phyloP scores from a whole-genome alignment of 1,140 invertebrate species.

The Heliothis subflexa region DNA sequence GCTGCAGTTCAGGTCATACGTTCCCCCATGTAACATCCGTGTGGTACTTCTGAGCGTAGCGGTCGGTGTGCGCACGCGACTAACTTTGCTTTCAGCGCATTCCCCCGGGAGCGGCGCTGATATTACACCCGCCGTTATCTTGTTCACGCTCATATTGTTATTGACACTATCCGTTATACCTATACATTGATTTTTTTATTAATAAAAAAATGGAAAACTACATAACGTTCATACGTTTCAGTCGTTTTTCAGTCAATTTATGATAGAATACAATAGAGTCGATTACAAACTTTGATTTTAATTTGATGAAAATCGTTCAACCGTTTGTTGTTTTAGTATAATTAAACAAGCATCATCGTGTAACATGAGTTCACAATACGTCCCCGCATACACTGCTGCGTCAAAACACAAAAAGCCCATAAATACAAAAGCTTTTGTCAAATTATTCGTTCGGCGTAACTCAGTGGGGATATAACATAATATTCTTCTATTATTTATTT shows the following conservation, averaged over 20 bases:
- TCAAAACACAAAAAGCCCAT: not conserved
- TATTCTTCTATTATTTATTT: conserved; percentile 12
- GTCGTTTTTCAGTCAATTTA: no score
- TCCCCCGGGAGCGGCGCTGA: conserved; percentile 9
- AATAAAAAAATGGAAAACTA: no score
- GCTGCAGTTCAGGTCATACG: no score
- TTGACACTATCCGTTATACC: not conserved
- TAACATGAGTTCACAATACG: not conserved
- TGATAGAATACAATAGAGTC: no score
- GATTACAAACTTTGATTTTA: no score
- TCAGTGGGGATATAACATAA: not conserved
- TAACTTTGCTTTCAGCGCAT: conserved; percentile 41
- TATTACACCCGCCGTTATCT: conserved; percentile 11
- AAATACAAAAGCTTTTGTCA: conserved; percentile 5
- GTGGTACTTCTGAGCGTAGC: not conserved
- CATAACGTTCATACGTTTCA: no score
- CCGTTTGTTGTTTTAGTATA: no score
- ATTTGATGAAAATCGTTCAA: no score
- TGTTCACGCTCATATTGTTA: conserved; percentile 16
- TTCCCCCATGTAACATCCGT: no score
- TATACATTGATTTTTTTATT: not conserved
- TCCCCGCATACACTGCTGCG: not conserved
- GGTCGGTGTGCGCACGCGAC: not conserved
- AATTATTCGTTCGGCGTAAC: not conserved
- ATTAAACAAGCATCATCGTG: not conserved